Evolutionary conservation across 2,888 invertebrate species (phyloP).

Genomic region (Pilophorus perplexus): DNA sequence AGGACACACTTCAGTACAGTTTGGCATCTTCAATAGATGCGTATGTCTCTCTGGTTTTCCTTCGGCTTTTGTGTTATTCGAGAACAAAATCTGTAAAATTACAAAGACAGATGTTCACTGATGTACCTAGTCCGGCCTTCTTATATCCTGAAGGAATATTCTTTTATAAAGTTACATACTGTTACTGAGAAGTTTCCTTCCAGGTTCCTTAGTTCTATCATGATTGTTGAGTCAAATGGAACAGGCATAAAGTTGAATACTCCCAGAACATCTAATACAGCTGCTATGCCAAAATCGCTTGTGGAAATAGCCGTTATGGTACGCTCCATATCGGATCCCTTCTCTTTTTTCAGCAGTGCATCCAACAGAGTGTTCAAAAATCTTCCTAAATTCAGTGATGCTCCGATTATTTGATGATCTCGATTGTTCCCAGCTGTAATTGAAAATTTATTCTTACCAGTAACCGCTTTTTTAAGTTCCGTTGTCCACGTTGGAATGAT

Average conservation of each 20-base stretch:
- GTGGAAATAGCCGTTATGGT: slow-evolving; percentile 67
- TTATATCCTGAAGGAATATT: too few species aligned
- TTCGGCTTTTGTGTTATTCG: not conserved
- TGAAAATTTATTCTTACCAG: not conserved
- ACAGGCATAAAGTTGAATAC: slow-evolving; percentile 67
- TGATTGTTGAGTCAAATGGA: slow-evolving; percentile 62
- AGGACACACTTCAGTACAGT: slow-evolving; percentile 20
- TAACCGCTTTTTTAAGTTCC: slow-evolving; percentile 11
- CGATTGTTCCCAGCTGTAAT: too few species aligned
- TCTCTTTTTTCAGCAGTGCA: not conserved
- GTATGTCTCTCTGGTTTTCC: not conserved
- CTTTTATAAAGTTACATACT: too few species aligned
- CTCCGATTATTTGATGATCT: not conserved
- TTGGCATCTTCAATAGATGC: slow-evolving; percentile 57
- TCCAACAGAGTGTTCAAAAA: not conserved
- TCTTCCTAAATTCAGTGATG: not conserved
- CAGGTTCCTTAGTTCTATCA: slow-evolving; percentile 61
- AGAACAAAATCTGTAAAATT: not conserved
- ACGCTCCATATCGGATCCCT: slow-evolving; percentile 53
- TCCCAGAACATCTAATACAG: slow-evolving; percentile 62
- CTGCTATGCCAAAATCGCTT: slow-evolving; percentile 70
- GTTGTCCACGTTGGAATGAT: slow-evolving; percentile 8
- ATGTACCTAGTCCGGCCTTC: too few species aligned
- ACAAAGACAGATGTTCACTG: too few species aligned
- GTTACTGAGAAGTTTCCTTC: slow-evolving; percentile 27